Conservation (phyloP, 2,797 vertebrate genomes). For the Sebastes taczanowskii region DNA sequence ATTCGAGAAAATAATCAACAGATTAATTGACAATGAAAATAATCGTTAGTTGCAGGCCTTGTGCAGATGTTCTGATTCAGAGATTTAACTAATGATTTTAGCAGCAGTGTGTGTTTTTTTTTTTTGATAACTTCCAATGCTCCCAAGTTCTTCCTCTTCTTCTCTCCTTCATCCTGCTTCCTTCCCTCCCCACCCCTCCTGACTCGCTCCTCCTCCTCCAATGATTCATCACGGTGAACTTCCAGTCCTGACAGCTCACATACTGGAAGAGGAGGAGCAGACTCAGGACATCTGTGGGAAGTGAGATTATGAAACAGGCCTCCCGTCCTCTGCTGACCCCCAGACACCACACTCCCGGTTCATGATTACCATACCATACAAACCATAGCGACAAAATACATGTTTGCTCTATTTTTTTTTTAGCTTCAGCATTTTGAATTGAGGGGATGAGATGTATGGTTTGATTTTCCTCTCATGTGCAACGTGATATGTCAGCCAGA, state of each 20-base stretch:
- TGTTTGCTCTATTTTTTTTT: neutral
- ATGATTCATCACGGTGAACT: constrained; percentile 34
- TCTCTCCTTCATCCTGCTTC: neutral
- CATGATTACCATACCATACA: neutral
- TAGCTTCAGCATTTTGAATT: neutral
- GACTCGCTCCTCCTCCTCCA: neutral
- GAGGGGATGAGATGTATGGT: neutral
- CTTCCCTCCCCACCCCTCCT: neutral
- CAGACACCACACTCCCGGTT: constrained; percentile 2
- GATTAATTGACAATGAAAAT: neutral
- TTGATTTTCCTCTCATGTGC: neutral
- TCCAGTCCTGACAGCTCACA: constrained; percentile 48
- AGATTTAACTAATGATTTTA: neutral
- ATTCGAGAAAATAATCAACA: neutral
- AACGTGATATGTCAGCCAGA: constrained; percentile 31
- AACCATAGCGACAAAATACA: neutral
- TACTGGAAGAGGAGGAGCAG: constrained; percentile 60
- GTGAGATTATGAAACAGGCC: constrained; percentile 64
- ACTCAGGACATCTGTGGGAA: constrained; percentile 69
- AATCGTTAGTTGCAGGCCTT: neutral
- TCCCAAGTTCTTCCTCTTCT: neutral
- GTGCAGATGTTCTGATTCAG: neutral
- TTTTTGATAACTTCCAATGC: neutral
- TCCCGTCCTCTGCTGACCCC: constrained; percentile 55
- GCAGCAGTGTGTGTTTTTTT: neutral